A percentile compares a stretch with the other conserved stretches of the same genome.
phyloP scores from a whole-genome alignment of 2,888 invertebrate species.

The Atrina japonica region DNA sequence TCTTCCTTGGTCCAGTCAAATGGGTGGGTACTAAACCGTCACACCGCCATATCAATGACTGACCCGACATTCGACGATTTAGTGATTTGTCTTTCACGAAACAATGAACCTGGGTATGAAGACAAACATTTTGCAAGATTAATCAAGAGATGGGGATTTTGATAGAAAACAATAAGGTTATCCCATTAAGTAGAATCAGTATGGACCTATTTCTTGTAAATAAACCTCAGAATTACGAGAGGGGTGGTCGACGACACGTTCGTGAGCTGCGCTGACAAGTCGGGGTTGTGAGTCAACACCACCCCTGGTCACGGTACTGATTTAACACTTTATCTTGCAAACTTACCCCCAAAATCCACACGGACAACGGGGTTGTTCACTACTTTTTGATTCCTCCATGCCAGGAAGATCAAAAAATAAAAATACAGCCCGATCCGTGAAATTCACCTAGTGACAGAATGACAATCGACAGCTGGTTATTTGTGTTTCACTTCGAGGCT shows the following conservation, averaged over 20 bases:
- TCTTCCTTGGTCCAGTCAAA: no score
- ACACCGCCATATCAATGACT: no score
- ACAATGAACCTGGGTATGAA: no score
- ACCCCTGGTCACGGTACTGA: constrained; percentile 20
- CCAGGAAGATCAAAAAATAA: constrained; percentile 21
- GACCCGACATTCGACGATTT: no score
- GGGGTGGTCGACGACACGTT: constrained; percentile 4
- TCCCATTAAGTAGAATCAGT: no score
- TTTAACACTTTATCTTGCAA: constrained; percentile 2
- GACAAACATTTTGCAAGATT: no score
- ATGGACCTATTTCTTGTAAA: not conserved
- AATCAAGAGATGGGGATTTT: no score
- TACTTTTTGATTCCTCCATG: constrained; percentile 75
- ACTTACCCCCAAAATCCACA: constrained; percentile 77
- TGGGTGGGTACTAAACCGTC: no score
- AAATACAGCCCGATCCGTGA: constrained; percentile 18
- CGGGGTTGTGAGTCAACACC: constrained; percentile 12
- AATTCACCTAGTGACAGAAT: constrained; percentile 58
- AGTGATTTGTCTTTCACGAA: no score
- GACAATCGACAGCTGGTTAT: constrained; percentile 70
- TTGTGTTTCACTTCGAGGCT: constrained; percentile 47
- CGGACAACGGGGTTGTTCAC: constrained; percentile 71
- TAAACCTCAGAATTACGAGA: not conserved
- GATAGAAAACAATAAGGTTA: no score
- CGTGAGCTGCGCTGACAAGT: constrained; percentile 22